phyloP scores from a whole-genome alignment of 2,797 vertebrate genomes.

The Naso thynnoides region DNA sequence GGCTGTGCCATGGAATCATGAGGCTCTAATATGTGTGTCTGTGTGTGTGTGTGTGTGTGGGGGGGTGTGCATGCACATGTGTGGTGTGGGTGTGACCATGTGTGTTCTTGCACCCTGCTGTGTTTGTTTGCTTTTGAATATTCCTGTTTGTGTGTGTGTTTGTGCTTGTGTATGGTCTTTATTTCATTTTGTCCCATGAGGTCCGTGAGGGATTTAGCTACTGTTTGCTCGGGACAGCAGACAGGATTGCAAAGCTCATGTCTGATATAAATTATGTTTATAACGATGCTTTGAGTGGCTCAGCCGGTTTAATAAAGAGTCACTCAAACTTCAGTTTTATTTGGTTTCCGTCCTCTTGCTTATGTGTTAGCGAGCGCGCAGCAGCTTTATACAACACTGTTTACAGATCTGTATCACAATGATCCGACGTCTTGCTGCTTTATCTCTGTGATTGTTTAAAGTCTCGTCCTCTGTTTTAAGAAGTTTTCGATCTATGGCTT shows the following conservation, averaged over 20 bases:
- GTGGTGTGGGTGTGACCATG: no score
- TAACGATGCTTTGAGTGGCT: constrained; percentile 7
- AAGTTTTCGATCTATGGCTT: no score
- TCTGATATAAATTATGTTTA: constrained; percentile 33
- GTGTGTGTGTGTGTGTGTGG: background rate
- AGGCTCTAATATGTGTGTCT: background rate
- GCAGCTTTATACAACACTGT: background rate
- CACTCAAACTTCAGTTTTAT: background rate
- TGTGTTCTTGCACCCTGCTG: no score
- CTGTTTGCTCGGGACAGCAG: constrained; percentile 37
- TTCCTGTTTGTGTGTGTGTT: background rate
- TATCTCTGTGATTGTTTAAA: no score
- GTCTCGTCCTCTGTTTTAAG: no score
- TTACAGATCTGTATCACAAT: no score
- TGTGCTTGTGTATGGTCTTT: constrained; percentile 2
- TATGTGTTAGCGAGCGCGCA: background rate
- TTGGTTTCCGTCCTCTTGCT: background rate
- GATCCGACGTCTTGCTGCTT: no score
- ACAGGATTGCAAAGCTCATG: constrained; percentile 14
- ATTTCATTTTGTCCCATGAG: constrained; percentile 21
- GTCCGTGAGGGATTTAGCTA: constrained; percentile 29
- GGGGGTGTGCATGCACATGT: no score
- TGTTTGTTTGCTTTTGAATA: no score
- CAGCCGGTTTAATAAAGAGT: constrained; percentile 13
- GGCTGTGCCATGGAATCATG: no score